Percentiles rank a stretch among this genome's conserved stretches.
Evolutionary conservation across 2,888 invertebrate species (phyloP).

Genomic region (Sinopyrophorus schimmeli): DNA sequence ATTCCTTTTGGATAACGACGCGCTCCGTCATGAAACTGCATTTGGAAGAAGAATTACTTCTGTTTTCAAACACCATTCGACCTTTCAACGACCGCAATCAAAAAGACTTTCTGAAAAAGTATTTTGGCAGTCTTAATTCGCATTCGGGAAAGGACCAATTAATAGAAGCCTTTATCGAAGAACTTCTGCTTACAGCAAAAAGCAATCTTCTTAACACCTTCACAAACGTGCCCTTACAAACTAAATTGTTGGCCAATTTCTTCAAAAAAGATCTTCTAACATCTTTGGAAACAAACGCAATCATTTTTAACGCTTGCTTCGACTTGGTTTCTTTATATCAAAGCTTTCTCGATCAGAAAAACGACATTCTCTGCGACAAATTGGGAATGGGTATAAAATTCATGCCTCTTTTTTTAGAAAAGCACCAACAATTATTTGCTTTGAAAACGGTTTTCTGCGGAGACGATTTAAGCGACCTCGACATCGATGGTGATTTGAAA

Average conservation of each 20-base stretch:
- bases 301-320: conserved; percentile 9
- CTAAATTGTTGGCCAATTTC: conserved; percentile 2
- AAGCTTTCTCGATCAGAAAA: conserved; percentile 8
- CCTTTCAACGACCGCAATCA: background rate
- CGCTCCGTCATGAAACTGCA: conserved; percentile 1
- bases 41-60: background rate
- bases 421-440: conserved; percentile 7
- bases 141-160: too few species aligned
- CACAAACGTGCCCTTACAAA: conserved; percentile 11
- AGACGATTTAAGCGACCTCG: background rate
- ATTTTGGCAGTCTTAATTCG: too few species aligned
- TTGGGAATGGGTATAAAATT: background rate
- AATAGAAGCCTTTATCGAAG: too few species aligned
- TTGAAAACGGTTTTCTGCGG: background rate
- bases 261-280: background rate
- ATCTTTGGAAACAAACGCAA: background rate
- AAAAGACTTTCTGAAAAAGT: too few species aligned
- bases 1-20: conserved; percentile 13
- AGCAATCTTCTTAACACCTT: too few species aligned
- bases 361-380: conserved; percentile 6
- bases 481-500: conserved; percentile 2
- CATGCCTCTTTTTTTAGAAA: conserved; percentile 3
- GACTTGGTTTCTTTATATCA: conserved; percentile 12
- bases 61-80: background rate
- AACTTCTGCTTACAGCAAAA: too few species aligned